Base-by-base conservation (phyloP, 30 jellyfish, hydroid and myxozoan genomes). In the Hydractinia symbiolongicarpus region DNA sequence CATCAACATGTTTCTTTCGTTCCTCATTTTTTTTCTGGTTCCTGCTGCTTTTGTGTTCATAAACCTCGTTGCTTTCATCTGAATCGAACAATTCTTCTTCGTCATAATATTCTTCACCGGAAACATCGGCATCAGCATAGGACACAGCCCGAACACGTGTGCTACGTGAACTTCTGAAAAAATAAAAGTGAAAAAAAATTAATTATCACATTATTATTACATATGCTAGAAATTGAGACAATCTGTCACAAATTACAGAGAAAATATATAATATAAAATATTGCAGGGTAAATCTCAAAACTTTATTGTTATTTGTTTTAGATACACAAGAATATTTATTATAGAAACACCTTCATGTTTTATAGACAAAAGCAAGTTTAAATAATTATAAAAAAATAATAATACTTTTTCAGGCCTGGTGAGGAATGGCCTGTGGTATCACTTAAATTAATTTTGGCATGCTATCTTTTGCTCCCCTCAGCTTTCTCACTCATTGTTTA, bases 1-100 rank as follows among this genome's bases (percentile, higher is more conserved):
- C 85, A 21, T 78, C 89, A 73, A 85, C 90, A 66, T 89, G 83
- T 67, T 90, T 61, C 66, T 90, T 90, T 49, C 76, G 86, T 61
- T 78, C 89, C 20, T 62, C 88, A 7, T 78, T 69, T 56, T 17
- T 60, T 40, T 76, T 88, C 55, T 67, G 90, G 4, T 82, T 84
- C 54, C 49, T 72, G 55, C 73, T 86, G 30, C 73, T 76, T 16
- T 81, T 93, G 11, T 70, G 80, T 20, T 51, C 58, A 17, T 81
- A 78, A 9, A 76, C 95, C 15, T 73, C 77, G 58, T 80, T 79
- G 19, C 68, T 76, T n/a, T 61, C 93, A 50, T 79, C 84, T 30
- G 89, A 69, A 30, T 30, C 44, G 2, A 30, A 30, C 8, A 73
- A 14, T 14, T 81, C 95, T 6, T 78, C 87, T 44, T 74, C 21